These are phyloP conservation scores for Dissostichus mawsoni DNA, from an alignment of 2,113 vertebrate species.

Conservation along the genomic window DNA sequence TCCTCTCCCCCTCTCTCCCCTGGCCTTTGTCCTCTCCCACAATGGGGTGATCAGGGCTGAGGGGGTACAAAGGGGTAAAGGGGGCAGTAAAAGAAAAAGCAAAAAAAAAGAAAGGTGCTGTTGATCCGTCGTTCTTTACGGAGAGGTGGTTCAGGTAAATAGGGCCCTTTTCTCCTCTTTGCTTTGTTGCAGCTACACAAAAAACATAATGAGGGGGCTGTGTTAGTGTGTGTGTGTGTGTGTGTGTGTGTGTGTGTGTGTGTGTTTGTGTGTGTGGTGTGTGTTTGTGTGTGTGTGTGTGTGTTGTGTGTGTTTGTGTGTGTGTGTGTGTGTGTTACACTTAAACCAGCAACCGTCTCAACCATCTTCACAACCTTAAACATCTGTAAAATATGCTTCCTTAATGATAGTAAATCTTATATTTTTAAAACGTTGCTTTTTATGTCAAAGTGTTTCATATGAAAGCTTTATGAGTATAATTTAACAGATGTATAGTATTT, in stretches of 20 bases:
- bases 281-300: slow-evolving; percentile 20
- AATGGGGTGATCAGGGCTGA: slow-evolving; percentile 70
- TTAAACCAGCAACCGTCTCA: neutral
- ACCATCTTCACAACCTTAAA: slow-evolving; percentile 4
- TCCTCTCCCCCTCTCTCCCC: slow-evolving; percentile 61
- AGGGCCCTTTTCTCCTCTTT: slow-evolving; percentile 51
- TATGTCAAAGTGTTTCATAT: neutral
- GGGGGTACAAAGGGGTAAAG: slow-evolving; percentile 41
- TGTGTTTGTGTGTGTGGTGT: slow-evolving; percentile 3
- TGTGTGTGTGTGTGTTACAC: neutral
- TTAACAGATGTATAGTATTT: neutral
- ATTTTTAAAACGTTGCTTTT: neutral
- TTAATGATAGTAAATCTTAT: neutral
- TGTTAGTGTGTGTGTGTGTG: slow-evolving; percentile 57
- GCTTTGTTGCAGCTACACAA: slow-evolving; percentile 62
- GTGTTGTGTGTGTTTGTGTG: slow-evolving; percentile 34
- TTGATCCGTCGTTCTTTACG: slow-evolving; percentile 74
- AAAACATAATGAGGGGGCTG: slow-evolving; percentile 67
- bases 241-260: slow-evolving; percentile 40
- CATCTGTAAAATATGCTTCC: neutral
- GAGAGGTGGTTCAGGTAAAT: slow-evolving; percentile 79
- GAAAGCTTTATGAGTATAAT: neutral
- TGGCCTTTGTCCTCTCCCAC: slow-evolving; percentile 74
- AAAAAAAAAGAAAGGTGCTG: slow-evolving; percentile 66
- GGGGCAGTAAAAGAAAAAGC: slow-evolving; percentile 60